Conservation (phyloP, 2,797 vertebrate genomes). For the Podarcis lilfordi region DNA sequence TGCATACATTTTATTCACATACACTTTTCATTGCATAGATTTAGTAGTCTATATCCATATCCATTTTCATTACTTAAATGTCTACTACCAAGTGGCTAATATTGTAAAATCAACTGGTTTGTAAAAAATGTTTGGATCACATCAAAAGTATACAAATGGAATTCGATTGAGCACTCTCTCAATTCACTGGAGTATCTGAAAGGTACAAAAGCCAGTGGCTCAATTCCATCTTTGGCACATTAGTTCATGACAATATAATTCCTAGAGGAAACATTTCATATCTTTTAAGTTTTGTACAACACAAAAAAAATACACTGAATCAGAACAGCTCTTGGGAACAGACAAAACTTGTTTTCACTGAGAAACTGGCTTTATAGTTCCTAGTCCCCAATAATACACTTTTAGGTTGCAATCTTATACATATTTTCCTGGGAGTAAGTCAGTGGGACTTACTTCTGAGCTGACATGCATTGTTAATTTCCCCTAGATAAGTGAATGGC, state of each 20-base stretch:
- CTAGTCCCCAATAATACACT: no score
- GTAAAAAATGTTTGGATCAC: background rate
- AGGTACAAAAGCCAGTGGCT: background rate
- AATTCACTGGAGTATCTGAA: background rate
- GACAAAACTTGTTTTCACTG: background rate
- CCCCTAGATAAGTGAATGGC: background rate
- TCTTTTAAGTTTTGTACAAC: no score
- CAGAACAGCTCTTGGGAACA: background rate
- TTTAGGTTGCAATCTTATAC: background rate
- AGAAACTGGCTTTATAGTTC: background rate
- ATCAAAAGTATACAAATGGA: background rate
- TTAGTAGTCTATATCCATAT: background rate
- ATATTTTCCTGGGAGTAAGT: background rate
- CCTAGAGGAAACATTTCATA: background rate
- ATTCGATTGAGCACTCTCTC: background rate
- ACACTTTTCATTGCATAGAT: background rate
- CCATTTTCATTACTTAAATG: background rate
- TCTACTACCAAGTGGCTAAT: background rate
- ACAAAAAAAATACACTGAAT: background rate
- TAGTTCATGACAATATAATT: background rate
- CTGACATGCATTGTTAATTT: background rate
- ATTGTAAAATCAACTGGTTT: background rate
- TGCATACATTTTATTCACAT: background rate
- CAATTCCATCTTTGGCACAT: background rate
- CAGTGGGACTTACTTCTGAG: background rate